Percentiles rank a stretch among this genome's conserved stretches.
These are phyloP conservation scores for Seriola dumerili DNA, from an alignment of 2,113 vertebrate genomes.

Conservation along the genomic window DNA sequence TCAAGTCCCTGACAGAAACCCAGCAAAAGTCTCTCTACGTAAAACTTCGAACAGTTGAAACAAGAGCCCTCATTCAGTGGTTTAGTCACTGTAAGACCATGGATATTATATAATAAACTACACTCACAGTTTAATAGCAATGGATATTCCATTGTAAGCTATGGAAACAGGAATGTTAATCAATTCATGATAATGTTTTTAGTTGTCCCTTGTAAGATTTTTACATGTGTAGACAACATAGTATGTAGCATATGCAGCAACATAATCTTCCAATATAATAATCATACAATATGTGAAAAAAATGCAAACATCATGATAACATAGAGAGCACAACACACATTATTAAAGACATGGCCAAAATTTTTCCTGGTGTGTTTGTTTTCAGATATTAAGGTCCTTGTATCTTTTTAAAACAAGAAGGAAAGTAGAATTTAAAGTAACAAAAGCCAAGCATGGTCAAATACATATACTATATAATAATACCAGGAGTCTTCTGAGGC, in stretches of 20 bases:
- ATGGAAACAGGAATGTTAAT: slow-evolving; percentile 25
- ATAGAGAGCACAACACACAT: neutral
- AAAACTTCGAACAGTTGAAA: slow-evolving; percentile 43
- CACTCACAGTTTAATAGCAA: slow-evolving; percentile 33
- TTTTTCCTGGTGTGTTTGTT: neutral
- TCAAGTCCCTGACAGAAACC: slow-evolving; percentile 38
- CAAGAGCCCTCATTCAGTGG: slow-evolving; percentile 38
- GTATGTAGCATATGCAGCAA: neutral
- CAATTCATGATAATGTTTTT: slow-evolving; percentile 21
- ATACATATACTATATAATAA: no score
- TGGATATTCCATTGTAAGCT: slow-evolving; percentile 4
- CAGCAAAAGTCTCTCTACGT: slow-evolving; percentile 28
- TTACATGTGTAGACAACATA: neutral
- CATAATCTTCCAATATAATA: neutral
- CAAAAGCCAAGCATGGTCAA: no score
- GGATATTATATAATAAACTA: slow-evolving; percentile 28
- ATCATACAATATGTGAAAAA: neutral
- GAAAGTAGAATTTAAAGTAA: no score
- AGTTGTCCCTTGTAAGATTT: neutral
- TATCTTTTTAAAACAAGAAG: no score
- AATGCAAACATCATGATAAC: neutral
- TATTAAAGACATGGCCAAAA: neutral
- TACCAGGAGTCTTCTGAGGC: no score
- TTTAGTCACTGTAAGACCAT: slow-evolving; percentile 2
- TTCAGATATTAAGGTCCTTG: no score